phyloP scores from a whole-genome alignment of 2,888 invertebrate genomes.

The Baccha elongata region DNA sequence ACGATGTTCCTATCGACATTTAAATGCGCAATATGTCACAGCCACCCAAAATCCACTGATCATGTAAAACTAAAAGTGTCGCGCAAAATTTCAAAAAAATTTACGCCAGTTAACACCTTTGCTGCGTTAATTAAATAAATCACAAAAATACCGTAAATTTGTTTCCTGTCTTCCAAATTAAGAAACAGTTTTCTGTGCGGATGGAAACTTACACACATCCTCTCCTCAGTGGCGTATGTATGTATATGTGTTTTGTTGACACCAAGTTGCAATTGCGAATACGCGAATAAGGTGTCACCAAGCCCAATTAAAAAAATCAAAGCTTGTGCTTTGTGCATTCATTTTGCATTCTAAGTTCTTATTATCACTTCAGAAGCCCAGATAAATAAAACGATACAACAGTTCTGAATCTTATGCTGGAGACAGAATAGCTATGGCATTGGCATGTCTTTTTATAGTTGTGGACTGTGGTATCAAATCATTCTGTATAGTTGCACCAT shows the following conservation, averaged over 20 bases:
- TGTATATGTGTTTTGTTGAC: conserved; percentile 6
- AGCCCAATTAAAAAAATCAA: not conserved
- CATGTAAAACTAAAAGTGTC: conserved; percentile 68
- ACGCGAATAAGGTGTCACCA: conserved; percentile 25
- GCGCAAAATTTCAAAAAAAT: conserved; percentile 67
- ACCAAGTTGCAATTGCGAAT: not conserved
- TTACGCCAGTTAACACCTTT: conserved; percentile 73
- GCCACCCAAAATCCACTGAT: conserved; percentile 68
- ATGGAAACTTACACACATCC: conserved; percentile 10
- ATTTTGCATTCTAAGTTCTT: not conserved
- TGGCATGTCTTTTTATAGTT: not conserved
- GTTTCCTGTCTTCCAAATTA: conserved; percentile 67
- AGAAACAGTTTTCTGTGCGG: conserved; percentile 42
- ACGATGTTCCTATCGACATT: conserved; percentile 45
- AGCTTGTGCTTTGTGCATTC: not conserved
- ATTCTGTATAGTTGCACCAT: conserved; percentile 18
- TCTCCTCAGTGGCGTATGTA: conserved; percentile 34
- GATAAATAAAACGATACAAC: not conserved
- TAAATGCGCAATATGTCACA: conserved; percentile 61
- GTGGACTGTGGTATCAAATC: not conserved
- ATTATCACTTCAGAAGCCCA: not conserved
- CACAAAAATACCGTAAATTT: conserved; percentile 64
- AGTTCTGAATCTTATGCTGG: no score
- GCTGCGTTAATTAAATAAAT: conserved; percentile 74
- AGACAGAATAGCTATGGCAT: not conserved